These are phyloP conservation scores for Oophaga sylvatica DNA, from an alignment of 2,797 vertebrate genomes.

Conservation along the genomic window DNA sequence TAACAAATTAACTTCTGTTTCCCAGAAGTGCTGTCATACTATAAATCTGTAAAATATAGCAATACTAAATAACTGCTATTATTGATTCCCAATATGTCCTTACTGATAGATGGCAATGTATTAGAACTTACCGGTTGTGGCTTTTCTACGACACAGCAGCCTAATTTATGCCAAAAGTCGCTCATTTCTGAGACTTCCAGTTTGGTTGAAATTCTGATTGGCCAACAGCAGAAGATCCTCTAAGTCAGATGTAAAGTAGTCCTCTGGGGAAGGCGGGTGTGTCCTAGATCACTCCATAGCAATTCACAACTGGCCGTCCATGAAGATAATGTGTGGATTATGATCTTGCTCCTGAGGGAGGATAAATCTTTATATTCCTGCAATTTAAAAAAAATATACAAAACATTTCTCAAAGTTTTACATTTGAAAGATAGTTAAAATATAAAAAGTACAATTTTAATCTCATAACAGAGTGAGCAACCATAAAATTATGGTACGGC, in stretches of 20 bases:
- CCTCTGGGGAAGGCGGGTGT: not conserved
- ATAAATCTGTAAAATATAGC: not conserved
- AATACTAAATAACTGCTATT: not conserved
- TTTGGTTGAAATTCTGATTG: constrained; percentile 60
- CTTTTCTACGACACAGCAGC: constrained; percentile 91
- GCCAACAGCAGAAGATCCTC: not conserved
- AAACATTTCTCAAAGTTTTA: not conserved
- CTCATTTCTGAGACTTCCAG: constrained; percentile 82
- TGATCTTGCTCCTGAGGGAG: not conserved
- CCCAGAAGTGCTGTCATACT: not conserved
- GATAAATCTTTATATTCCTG: not conserved
- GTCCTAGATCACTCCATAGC: constrained; percentile 56
- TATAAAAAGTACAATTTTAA: not conserved
- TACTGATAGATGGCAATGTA: not conserved
- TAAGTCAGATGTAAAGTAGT: not conserved
- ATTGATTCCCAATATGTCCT: not conserved
- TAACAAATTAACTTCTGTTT: not conserved
- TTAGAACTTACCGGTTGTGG: constrained; percentile 85
- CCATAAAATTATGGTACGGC: no score
- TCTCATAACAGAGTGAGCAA: not conserved
- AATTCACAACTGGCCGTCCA: not conserved
- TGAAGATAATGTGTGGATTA: not conserved
- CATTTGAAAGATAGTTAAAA: not conserved
- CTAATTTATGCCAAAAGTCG: constrained; percentile 94
- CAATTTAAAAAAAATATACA: not conserved